These are phyloP conservation scores for Microcebus jonahi DNA, from an alignment of 2,113 vertebrate species.

Conservation along the genomic window DNA sequence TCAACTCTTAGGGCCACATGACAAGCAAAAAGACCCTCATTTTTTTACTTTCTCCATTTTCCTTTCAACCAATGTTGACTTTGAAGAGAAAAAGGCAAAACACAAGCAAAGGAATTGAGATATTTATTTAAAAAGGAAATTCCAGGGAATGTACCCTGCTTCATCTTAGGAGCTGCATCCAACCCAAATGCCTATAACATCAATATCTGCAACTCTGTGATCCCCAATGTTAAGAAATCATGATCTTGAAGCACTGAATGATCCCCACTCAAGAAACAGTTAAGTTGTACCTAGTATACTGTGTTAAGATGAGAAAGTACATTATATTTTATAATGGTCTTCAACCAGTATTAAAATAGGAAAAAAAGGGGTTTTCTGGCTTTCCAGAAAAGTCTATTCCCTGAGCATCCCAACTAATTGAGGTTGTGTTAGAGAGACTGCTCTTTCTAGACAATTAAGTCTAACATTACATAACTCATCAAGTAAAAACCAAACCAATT, in stretches of 20 bases:
- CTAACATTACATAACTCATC: neutral
- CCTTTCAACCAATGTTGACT: neutral
- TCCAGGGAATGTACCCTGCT: neutral
- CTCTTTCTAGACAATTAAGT: neutral
- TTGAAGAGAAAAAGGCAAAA: constrained; percentile 49
- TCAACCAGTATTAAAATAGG: neutral
- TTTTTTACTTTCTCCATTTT: neutral
- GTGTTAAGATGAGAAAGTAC: neutral
- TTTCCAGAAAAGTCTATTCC: constrained; percentile 39
- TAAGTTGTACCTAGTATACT: neutral
- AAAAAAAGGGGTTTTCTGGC: constrained; percentile 14
- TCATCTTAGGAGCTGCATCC: neutral
- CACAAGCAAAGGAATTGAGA: neutral
- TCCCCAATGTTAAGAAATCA: neutral
- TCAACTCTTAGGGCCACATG: neutral
- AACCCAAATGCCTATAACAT: neutral
- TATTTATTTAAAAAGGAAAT: constrained; percentile 55
- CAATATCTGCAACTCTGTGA: neutral
- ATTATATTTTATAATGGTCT: neutral
- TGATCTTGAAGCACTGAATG: neutral
- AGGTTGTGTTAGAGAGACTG: neutral
- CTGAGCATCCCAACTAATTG: constrained; percentile 49
- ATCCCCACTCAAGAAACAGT: neutral
- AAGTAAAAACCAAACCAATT: neutral
- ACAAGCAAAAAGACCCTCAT: neutral